A percentile compares a stretch with the other conserved stretches of the same genome.
phyloP scores from a whole-genome alignment of 2,113 vertebrate genomes.

The Plotosus lineatus region DNA sequence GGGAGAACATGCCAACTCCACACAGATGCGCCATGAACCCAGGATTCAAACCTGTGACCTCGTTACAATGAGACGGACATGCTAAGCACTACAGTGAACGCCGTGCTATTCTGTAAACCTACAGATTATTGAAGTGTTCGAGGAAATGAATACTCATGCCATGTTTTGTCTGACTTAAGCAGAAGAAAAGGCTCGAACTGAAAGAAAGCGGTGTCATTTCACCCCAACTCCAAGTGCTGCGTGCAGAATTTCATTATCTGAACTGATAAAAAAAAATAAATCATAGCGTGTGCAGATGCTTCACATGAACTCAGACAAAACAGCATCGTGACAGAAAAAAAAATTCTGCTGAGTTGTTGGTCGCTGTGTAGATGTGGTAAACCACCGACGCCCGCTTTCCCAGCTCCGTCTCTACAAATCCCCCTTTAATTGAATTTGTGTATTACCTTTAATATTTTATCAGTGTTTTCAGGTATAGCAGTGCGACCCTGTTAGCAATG shows the following conservation, averaged over 20 bases:
- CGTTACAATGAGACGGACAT: too few species aligned
- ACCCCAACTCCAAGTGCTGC: not conserved
- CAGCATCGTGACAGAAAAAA: slow-evolving; percentile 7
- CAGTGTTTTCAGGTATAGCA: slow-evolving; percentile 51
- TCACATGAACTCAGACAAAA: slow-evolving; percentile 5
- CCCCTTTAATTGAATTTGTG: slow-evolving; percentile 49
- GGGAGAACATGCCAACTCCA: too few species aligned
- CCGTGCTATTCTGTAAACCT: too few species aligned
- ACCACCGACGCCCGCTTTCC: not conserved
- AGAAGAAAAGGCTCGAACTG: not conserved
- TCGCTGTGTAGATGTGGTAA: slow-evolving; percentile 14
- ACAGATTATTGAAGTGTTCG: too few species aligned
- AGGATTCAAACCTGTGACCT: too few species aligned
- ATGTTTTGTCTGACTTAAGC: slow-evolving; percentile 3
- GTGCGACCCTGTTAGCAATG: slow-evolving; percentile 49
- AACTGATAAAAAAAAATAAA: not conserved
- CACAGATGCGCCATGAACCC: too few species aligned
- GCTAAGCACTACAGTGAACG: too few species aligned
- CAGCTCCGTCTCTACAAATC: not conserved
- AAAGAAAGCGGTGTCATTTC: not conserved
- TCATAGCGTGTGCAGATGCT: not conserved
- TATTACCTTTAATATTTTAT: slow-evolving; percentile 67
- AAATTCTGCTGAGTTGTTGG: slow-evolving; percentile 24
- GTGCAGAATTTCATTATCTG: not conserved
- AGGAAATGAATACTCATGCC: not conserved